Evolutionary conservation across 2,797 vertebrate species (phyloP).

Genomic region (Poliocrania exsul): DNA sequence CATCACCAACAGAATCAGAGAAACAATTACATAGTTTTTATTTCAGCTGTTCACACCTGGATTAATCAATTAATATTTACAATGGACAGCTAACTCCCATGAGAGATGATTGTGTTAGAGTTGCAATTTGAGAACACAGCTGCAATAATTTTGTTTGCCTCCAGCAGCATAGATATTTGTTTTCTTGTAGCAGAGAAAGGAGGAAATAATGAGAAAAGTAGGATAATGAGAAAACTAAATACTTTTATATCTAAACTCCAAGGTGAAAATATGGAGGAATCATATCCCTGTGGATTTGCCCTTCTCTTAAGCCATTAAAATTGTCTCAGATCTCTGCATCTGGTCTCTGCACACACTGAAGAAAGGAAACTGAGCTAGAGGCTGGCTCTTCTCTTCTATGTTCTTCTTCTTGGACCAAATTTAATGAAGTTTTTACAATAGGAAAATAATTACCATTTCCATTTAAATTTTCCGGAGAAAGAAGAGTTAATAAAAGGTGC

Average conservation of each 20-base stretch:
- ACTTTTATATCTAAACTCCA: not conserved
- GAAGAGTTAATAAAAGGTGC: not conserved
- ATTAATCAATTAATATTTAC: not conserved
- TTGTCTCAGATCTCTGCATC: not conserved
- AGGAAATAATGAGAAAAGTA: not conserved
- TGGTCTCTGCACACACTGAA: not conserved
- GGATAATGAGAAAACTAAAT: not conserved
- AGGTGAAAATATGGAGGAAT: not conserved
- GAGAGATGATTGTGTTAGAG: not conserved
- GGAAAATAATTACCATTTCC: not conserved
- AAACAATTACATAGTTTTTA: not conserved
- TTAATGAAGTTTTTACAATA: not conserved
- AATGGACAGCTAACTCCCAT: not conserved
- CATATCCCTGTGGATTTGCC: not conserved
- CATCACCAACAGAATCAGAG: not conserved
- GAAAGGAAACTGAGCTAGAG: not conserved
- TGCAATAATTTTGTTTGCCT: not conserved
- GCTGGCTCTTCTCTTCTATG: not conserved
- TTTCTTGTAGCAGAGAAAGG: not conserved
- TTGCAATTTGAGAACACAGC: not conserved
- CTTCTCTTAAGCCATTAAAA: not conserved
- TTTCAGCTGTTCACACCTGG: not conserved
- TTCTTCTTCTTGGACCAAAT: not conserved
- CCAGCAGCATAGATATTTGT: not conserved
- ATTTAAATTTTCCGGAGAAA: not conserved